phyloP scores from a whole-genome alignment of 2,888 invertebrate species.

The Calliopum simillimum region DNA sequence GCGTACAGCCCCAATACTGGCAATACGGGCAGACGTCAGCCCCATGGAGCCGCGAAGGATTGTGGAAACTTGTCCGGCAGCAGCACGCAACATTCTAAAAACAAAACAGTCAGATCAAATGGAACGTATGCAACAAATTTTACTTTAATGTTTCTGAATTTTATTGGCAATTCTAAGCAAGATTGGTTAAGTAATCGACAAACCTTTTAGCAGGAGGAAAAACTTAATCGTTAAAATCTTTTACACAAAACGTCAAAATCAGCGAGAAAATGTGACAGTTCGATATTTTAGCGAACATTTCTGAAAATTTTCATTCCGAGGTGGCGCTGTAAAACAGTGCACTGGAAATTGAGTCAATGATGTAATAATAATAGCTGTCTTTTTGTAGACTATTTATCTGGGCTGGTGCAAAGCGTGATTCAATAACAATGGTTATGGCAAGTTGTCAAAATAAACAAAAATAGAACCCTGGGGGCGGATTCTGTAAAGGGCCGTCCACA shows the following conservation, averaged over 20 bases:
- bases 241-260: constrained; percentile 22
- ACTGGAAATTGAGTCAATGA: no score
- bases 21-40: constrained; percentile 54
- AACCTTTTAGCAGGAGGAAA: constrained; percentile 35
- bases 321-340: neutral
- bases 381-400: no score
- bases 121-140: neutral
- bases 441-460: no score
- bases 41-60: constrained; percentile 62
- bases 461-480: no score
- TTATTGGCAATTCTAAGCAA: constrained; percentile 10
- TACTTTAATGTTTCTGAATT: constrained; percentile 26
- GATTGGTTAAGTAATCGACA: constrained; percentile 49
- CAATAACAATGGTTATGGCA: no score
- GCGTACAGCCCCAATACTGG: constrained; percentile 59
- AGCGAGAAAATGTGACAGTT: neutral
- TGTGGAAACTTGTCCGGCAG: constrained; percentile 66
- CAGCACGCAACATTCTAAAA: constrained; percentile 69
- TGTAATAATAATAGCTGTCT: no score
- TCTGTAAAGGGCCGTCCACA: no score
- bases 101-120: neutral
- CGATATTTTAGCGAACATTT: neutral
- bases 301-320: neutral
- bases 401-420: no score
- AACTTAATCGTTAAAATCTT: constrained; percentile 23